Conservation (phyloP, 2,888 invertebrate genomes). For the Ophion costatus region DNA sequence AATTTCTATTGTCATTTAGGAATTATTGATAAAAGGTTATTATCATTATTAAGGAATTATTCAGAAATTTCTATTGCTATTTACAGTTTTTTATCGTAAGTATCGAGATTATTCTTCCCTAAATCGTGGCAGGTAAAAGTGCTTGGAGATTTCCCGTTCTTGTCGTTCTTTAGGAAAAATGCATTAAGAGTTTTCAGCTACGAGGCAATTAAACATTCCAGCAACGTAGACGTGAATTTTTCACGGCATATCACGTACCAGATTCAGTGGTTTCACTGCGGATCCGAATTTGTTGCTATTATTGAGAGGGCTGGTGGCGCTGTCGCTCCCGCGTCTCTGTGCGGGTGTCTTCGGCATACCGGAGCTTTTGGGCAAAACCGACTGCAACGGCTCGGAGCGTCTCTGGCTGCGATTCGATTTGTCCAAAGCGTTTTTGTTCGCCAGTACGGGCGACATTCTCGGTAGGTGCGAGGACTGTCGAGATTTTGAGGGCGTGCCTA, state of each 20-base stretch:
- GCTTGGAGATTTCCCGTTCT: no score
- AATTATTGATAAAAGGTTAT: no score
- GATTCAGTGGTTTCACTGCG: conserved; percentile 73
- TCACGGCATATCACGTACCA: conserved; percentile 69
- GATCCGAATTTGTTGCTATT: conserved; percentile 72
- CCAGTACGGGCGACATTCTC: conserved; percentile 51
- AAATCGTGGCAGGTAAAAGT: no score
- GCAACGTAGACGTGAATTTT: not conserved
- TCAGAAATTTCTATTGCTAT: not conserved
- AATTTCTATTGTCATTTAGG: no score
- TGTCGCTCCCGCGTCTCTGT: conserved; percentile 58
- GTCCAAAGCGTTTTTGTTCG: conserved; percentile 42
- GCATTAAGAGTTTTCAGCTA: not conserved
- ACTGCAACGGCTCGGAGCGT: conserved; percentile 56
- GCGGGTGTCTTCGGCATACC: conserved; percentile 41
- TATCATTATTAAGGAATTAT: no score
- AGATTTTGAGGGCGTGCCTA: conserved; percentile 57
- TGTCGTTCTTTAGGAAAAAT: no score
- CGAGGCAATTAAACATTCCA: no score
- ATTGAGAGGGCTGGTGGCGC: conserved; percentile 74
- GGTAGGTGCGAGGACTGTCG: conserved; percentile 54
- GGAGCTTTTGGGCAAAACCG: conserved; percentile 66
- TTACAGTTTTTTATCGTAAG: not conserved
- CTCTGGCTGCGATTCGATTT: conserved; percentile 59
- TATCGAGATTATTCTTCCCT: not conserved